These are phyloP conservation scores for Malacoraja senta DNA, from an alignment of 2,797 vertebrate species.

Conservation along the genomic window DNA sequence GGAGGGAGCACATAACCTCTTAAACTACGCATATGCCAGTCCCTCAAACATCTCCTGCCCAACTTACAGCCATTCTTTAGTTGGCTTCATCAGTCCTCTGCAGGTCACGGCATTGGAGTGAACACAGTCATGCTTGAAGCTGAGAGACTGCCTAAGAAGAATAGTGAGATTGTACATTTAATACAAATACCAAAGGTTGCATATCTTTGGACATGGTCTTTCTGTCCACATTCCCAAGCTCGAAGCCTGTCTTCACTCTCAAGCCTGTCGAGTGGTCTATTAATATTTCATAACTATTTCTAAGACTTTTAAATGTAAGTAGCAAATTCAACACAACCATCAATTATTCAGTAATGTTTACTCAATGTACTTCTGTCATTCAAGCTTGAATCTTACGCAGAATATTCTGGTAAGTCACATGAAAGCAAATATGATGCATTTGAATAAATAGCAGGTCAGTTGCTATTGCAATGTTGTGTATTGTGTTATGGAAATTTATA, in stretches of 20 bases:
- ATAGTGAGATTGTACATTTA: no score
- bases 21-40: no score
- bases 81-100: no score
- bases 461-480: neutral
- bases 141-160: no score
- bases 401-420: neutral
- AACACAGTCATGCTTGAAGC: no score
- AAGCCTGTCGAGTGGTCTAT: neutral
- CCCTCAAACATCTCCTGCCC: no score
- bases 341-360: neutral
- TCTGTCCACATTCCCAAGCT: neutral
- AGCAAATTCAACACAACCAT: neutral
- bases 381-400: neutral
- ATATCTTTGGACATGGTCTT: neutral
- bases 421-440: no score
- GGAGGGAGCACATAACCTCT: no score
- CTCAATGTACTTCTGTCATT: neutral
- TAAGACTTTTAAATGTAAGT: neutral
- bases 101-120: no score
- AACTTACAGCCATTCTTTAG: no score
- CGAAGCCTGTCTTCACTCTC: neutral
- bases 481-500: slow-evolving; percentile 27
- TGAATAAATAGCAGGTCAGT: slow-evolving; percentile 8
- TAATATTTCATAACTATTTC: neutral
- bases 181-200: no score